Base-by-base conservation (phyloP, 2,113 vertebrate genomes). In the Thamnaconus septentrionalis region DNA sequence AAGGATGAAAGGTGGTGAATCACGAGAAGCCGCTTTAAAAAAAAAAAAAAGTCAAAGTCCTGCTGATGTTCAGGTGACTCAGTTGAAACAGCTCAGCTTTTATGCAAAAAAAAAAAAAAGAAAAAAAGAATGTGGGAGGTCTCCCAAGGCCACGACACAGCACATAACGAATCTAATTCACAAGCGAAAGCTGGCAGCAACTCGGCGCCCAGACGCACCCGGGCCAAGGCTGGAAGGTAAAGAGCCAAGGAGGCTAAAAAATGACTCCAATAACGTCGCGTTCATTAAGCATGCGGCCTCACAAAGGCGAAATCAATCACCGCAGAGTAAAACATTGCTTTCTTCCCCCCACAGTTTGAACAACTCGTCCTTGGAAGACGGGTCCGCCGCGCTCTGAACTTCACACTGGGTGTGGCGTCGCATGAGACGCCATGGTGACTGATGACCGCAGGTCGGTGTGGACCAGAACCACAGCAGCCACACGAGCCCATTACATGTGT, bases 61-160 rank as follows among this genome's bases (percentile, higher is more conserved):
- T 57, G 48, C 39, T 52, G 11, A 66, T 57, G 7, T 59, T 41
- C 54, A 4, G 48, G 42, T 86, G 77, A 88, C 50, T 87, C 84
- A 87, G 73, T 64, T 68, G 18, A 50, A 43, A 79, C 61, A 61
- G 56, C 73, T 81, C 66, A 69, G 61, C 65, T 59, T 56, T n/a
- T 40, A 18, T 8, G 41, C 31, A 31, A 48, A 42, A 10, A 64
- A 31, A 31, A 31, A 31, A 31, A 31, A 31, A 31, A 31, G 18
- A 31, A 31, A 31, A 1, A 31, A 31, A 31, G 18, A 31, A 31
- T 31, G 18, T 31, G 2, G 18, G 18, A 31, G 18, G 18, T 31
- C 18, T 31, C 18, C 18, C 18, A 31, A 31, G 18, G 58, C 11
- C 48, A 47, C 61, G 59, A 43, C 49, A 59, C 41, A 40, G 41